Evolutionary conservation across 2,113 vertebrate genomes (phyloP), one percentile per base, ranked within the genome.

Genomic region (Scopus umbretta): DNA sequence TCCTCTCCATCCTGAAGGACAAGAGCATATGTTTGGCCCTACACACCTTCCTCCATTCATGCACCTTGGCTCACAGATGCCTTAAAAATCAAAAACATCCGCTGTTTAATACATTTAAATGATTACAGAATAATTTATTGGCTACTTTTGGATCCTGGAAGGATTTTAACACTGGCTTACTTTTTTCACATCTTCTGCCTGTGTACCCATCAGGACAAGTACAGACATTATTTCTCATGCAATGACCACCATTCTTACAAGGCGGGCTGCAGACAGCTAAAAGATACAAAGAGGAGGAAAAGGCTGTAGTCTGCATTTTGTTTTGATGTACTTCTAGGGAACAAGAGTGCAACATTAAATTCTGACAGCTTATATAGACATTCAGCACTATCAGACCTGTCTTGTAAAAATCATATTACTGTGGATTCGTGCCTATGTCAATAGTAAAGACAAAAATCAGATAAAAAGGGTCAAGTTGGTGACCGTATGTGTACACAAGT

Each of bases 31-130:
- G 50, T 98, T 98, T 72, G 98, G 98, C 52, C 98, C 97, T 49
- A 99, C 98, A 34, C 99, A 99, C 94, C 98, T 99, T 50, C 99
- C 99, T 93, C 98, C 98, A 92, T 99, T 99, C 98, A 99, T 98
- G 88, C 99, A 99, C 78, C 97, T 93, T 18, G 99, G 99, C 70
- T 99, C 99, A 97, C 99, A 99, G 88, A 99, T 97, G 96, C 99
- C 99, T 99, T 96, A 18, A 95, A 95, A 92, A 81, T 55, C 34
- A 97, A 92, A 82, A 62, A 1, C 15, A 92, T 30, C 29, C 42
- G 66, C 43, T 86, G 34, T 29, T 91, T 59, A 96, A 86, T 62
- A 75, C 5, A 38, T 32, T 38, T 62, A 74, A 90, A 30, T 30
- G 42, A 61, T 45, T 50, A 55, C n/a, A 58, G 23, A 76, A 9